Base-by-base conservation (phyloP, 23 tunicate species). In the Aplidium turbinatum region DNA sequence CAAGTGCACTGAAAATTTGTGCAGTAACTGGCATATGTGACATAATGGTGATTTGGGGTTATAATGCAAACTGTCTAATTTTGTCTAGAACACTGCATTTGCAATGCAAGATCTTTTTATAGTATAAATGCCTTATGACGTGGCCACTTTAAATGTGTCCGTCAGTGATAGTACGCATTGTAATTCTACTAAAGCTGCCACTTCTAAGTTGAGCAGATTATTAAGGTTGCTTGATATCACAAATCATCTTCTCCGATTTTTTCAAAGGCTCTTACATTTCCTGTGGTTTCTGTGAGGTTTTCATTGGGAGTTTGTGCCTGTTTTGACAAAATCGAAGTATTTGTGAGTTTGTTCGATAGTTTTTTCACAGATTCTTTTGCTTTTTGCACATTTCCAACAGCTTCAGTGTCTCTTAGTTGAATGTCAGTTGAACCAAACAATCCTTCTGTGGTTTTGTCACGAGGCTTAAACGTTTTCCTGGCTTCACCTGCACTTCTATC, bases 211-310 rank as follows among this genome's bases (percentile, higher is more conserved):
- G n/a, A n/a, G n/a, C n/a, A n/a, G n/a, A n/a, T n/a, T n/a, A n/a
- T n/a, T n/a, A n/a, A n/a, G n/a, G n/a, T n/a, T n/a, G n/a, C n/a
- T n/a, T n/a, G n/a, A n/a, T n/a, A n/a, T 63, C 39, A 80, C 55
- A 81, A 53, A 70, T 81, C 87, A 11, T 81, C 87, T 32, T 81
- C 87, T 9, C 87, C 79, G 23, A 81, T 81, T 46, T 77, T 77
- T 35, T 81, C 87, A 34, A 81, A 81, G 19, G 87, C 63, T 7
- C 22, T 21, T 23, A 4, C 77, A 5, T 33, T 21, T 28, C 4
- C 29, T 29, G n/a, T 4, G 32, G 20, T 4, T 60, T 29, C 38
- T 5, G 5, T n/a, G 7, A 38, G 30, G 35, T 31, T 26, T 13
- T 5, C n/a, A 38, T 60, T 31, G 5, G 26, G 39, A 26, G 58